These are phyloP conservation scores for Dromas ardeola DNA, from an alignment of 2,113 vertebrate species.

Conservation along the genomic window DNA sequence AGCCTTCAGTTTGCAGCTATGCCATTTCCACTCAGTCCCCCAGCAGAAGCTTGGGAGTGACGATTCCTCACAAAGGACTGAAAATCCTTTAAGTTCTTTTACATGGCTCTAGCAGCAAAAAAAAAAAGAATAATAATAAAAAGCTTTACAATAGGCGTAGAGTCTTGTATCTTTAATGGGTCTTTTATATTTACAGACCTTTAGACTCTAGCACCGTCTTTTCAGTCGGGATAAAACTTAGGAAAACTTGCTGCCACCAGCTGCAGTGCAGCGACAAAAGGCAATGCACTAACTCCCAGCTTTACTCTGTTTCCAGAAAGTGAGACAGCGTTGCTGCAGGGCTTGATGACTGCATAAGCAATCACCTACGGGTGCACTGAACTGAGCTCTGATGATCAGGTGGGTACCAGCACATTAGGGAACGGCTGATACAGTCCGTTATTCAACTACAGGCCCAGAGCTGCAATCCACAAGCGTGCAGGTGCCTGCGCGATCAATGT, in stretches of 20 bases:
- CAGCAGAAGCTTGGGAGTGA: background rate
- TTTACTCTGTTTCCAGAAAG: background rate
- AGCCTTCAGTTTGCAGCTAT: background rate
- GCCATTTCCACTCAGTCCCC: background rate
- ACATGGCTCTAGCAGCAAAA: background rate
- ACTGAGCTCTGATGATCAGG: background rate
- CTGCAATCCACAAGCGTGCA: background rate
- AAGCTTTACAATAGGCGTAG: accelerated
- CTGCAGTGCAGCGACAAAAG: background rate
- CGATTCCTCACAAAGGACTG: background rate
- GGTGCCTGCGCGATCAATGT: accelerated
- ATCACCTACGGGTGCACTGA: background rate
- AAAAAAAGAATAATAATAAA: background rate
- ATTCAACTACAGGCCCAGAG: background rate
- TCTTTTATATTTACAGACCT: background rate
- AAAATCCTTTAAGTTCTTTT: background rate
- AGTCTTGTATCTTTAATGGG: background rate
- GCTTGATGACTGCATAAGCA: background rate
- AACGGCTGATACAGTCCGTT: background rate
- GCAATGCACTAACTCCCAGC: background rate
- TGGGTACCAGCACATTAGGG: background rate
- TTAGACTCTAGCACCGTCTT: background rate
- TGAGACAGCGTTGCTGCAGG: background rate
- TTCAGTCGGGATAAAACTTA: background rate
- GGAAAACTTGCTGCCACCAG: background rate